phyloP scores from a whole-genome alignment of 2,113 vertebrate species.

The Corythaixoides concolor region DNA sequence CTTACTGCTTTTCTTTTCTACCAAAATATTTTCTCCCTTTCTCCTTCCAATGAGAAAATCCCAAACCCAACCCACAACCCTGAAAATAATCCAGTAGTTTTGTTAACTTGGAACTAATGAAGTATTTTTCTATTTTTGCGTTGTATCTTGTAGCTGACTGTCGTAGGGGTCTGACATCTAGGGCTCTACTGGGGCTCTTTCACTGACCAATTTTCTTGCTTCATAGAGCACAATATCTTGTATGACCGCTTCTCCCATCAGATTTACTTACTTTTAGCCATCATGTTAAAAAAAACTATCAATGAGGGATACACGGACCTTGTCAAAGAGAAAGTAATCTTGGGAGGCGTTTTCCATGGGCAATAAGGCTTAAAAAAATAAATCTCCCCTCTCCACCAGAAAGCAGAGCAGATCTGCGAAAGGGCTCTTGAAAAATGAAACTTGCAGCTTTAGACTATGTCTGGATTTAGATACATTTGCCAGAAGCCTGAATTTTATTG shows the following conservation, averaged over 20 bases:
- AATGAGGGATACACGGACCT: not conserved
- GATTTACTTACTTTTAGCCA: not conserved
- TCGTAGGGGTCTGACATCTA: not conserved
- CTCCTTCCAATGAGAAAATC: accelerated
- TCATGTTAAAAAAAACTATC: not conserved
- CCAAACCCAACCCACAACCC: not conserved
- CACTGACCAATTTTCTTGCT: not conserved
- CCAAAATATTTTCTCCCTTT: not conserved
- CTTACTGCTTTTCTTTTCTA: not conserved
- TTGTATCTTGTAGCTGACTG: not conserved
- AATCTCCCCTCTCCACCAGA: not conserved
- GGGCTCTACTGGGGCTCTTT: not conserved
- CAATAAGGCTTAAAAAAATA: not conserved
- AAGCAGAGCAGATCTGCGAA: not conserved
- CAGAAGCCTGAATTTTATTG: not conserved
- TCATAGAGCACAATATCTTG: not conserved
- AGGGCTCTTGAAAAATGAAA: not conserved
- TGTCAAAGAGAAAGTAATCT: not conserved
- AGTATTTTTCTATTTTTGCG: not conserved
- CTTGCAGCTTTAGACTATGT: not conserved
- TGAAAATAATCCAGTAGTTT: not conserved
- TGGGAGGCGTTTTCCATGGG: not conserved
- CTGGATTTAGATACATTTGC: not conserved
- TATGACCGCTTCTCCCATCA: not conserved
- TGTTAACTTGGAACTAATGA: not conserved